A percentile compares a stretch with the other conserved stretches of the same genome.
These are phyloP conservation scores for Meiosimyza decipiens DNA, from an alignment of 2,888 invertebrate species.

Conservation along the genomic window DNA sequence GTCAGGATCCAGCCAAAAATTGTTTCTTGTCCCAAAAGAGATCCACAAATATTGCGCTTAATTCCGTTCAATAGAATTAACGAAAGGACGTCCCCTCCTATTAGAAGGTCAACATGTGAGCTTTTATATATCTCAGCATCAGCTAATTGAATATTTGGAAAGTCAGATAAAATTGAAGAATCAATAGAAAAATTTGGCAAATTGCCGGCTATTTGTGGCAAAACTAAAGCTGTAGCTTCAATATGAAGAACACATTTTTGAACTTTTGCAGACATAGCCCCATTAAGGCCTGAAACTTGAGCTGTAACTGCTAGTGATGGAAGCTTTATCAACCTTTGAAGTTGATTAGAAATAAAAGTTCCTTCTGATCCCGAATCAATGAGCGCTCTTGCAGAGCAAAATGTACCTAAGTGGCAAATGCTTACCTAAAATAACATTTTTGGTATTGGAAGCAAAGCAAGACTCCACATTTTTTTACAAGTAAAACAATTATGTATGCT, in stretches of 20 bases:
- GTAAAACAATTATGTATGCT: constrained; percentile 24
- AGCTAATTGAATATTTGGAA: constrained; percentile 3
- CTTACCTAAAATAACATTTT: constrained; percentile 27
- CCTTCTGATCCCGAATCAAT: constrained; percentile 40
- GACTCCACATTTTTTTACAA: constrained; percentile 15
- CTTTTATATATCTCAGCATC: background rate
- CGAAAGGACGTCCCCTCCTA: background rate
- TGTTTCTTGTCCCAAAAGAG: constrained; percentile 33
- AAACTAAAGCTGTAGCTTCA: constrained; percentile 6
- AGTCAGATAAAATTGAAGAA: background rate
- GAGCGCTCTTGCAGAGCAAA: constrained; percentile 29
- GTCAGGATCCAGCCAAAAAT: constrained; percentile 39
- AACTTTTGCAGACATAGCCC: constrained; percentile 17
- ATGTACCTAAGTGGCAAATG: background rate
- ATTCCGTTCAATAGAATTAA: constrained; percentile 1
- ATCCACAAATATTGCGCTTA: constrained; percentile 17
- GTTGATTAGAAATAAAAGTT: constrained; percentile 36
- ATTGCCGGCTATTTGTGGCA: constrained; percentile 7
- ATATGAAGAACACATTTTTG: constrained; percentile 10
- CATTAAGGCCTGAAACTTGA: constrained; percentile 30
- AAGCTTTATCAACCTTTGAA: constrained; percentile 12
- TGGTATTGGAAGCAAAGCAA: constrained; percentile 9
- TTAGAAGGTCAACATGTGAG: background rate
- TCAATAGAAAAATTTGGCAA: constrained; percentile 11
- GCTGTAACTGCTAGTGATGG: constrained; percentile 11